Evolutionary conservation across 2,113 vertebrate genomes (phyloP).

Genomic region (Nerophis ophidion): DNA sequence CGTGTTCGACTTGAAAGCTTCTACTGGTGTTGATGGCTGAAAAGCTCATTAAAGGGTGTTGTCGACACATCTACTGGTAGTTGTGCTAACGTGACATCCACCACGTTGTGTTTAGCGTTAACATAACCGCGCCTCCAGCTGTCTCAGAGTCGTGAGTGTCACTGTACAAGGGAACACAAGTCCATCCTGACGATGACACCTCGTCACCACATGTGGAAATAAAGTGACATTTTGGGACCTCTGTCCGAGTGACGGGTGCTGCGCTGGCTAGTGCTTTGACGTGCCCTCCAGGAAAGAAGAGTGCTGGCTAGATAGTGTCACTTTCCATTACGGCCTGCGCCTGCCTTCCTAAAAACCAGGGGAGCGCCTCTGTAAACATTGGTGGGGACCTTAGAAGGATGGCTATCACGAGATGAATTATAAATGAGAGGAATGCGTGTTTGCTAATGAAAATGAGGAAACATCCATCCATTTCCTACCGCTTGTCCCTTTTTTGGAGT

Average conservation of each 20-base stretch:
- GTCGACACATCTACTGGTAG: constrained; percentile 3
- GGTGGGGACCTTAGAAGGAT: constrained; percentile 43
- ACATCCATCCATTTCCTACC: too few species aligned
- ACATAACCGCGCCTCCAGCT: constrained; percentile 22
- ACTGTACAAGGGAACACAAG: neutral
- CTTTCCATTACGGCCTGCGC: constrained; percentile 56
- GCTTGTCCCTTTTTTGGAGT: too few species aligned
- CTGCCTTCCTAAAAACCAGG: constrained; percentile 47
- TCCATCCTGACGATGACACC: constrained; percentile 1
- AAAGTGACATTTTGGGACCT: constrained; percentile 35
- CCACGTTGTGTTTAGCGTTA: constrained; percentile 10
- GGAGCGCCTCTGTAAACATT: constrained; percentile 53
- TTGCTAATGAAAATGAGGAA: neutral
- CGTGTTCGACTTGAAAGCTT: too few species aligned
- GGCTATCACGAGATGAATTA: constrained; percentile 31
- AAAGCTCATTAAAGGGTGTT: neutral
- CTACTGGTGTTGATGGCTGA: too few species aligned
- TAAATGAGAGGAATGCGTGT: constrained; percentile 19
- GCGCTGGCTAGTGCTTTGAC: constrained; percentile 34
- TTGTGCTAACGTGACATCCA: constrained; percentile 15
- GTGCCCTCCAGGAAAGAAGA: constrained; percentile 46
- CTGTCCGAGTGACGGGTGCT: constrained; percentile 30
- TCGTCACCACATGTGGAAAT: constrained; percentile 28
- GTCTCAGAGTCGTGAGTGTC: neutral
- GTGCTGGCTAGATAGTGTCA: constrained; percentile 60